A percentile compares a stretch with the other conserved stretches of the same genome.
Evolutionary conservation across 2,797 vertebrate species (phyloP).

Genomic region (Lophotriccus pileatus): DNA sequence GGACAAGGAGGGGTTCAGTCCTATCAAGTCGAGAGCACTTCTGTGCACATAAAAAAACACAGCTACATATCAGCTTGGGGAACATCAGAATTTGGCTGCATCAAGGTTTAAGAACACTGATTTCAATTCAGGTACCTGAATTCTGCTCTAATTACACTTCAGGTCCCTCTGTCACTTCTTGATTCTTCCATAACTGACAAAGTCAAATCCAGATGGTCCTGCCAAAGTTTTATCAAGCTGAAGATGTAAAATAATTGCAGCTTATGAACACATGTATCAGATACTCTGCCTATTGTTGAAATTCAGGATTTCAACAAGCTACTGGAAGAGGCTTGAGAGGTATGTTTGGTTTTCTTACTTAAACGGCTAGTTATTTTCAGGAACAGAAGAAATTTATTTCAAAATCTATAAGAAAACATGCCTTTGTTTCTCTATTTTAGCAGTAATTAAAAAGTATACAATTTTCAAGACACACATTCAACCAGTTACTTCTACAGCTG

Average conservation of each 20-base stretch:
- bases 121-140: background rate
- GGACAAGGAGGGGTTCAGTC: background rate
- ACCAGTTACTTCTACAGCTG: background rate
- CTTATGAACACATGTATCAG: background rate
- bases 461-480: background rate
- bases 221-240: rapidly evolving
- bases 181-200: background rate
- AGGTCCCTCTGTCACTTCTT: background rate
- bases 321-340: background rate
- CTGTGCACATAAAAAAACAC: rapidly evolving
- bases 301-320: background rate
- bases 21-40: background rate
- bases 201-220: background rate
- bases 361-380: background rate
- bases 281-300: background rate
- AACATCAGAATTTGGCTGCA: background rate
- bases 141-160: background rate
- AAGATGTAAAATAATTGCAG: background rate
- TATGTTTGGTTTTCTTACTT: background rate
- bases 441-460: background rate
- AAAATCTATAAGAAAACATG: background rate
- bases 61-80: background rate
- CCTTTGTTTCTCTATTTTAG: background rate
- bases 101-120: background rate
- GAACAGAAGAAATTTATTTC: background rate